A percentile compares a stretch with the other conserved stretches of the same genome.
These are phyloP conservation scores for Andrena camellia DNA, from an alignment of 2,888 invertebrate species.

Conservation along the genomic window DNA sequence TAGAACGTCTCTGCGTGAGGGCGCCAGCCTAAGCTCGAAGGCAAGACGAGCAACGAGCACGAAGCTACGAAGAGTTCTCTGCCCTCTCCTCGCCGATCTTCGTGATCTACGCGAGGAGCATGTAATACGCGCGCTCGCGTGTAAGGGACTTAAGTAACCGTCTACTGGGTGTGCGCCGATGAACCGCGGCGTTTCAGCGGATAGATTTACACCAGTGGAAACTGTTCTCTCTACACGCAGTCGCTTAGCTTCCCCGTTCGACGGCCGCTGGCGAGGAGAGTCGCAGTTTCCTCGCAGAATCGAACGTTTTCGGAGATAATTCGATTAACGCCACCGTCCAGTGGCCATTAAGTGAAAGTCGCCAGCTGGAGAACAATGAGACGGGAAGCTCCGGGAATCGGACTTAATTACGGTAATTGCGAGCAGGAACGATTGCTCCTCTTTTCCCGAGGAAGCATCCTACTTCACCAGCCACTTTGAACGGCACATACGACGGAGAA, in stretches of 20 bases:
- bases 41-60: conserved; percentile 16
- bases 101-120: conserved; percentile 34
- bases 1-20: background rate
- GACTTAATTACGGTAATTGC: conserved; percentile 30
- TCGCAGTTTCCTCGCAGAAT: background rate
- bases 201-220: background rate
- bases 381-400: conserved; percentile 11
- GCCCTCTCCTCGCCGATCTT: conserved; percentile 52
- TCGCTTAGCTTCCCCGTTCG: too few species aligned
- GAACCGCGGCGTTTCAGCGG: background rate
- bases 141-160: conserved; percentile 26
- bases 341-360: conserved; percentile 48
- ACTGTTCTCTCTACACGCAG: too few species aligned
- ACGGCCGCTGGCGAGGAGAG: too few species aligned
- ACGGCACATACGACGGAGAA: background rate
- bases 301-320: conserved; percentile 32
- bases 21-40: background rate
- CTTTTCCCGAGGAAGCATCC: background rate
- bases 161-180: conserved; percentile 25
- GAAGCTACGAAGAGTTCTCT: conserved; percentile 47
- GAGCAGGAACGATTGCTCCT: background rate
- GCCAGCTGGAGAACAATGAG: conserved; percentile 27
- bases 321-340: conserved; percentile 37
- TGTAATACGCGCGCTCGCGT: conserved; percentile 21
- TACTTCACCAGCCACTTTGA: background rate